Evolutionary conservation across 1,140 invertebrate genomes (phyloP).

Genomic region (Bombus pyrosoma): DNA sequence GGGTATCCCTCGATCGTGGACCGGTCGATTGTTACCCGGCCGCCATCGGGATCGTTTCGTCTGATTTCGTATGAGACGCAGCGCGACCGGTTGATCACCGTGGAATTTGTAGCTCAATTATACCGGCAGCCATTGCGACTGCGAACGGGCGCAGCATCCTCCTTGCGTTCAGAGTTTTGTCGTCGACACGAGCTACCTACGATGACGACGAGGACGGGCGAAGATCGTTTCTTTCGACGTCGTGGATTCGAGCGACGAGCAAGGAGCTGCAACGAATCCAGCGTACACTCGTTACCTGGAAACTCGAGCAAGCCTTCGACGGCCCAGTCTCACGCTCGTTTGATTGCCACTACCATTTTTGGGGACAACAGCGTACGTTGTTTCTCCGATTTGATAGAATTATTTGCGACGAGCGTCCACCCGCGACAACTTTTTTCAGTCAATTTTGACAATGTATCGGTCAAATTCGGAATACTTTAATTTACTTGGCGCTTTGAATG

Average conservation of each 20-base stretch:
- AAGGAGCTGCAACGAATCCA: neutral
- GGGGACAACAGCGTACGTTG: neutral
- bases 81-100: constrained; percentile 79
- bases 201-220: neutral
- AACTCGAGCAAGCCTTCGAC: constrained; percentile 18
- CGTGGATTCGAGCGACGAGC: no score
- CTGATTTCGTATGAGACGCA: constrained; percentile 81
- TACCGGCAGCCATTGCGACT: constrained; percentile 66
- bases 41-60: constrained; percentile 48
- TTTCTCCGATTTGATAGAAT: constrained; percentile 8
- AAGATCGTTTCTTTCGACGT: constrained; percentile 19
- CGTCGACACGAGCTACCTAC: neutral
- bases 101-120: constrained; percentile 83
- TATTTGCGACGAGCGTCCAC: neutral
- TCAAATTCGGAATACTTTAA: no score
- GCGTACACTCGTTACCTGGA: constrained; percentile 34
- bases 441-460: no score
- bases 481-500: no score
- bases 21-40: constrained; percentile 75
- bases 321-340: neutral
- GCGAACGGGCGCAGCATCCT: neutral
- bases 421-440: no score
- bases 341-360: constrained; percentile 32
- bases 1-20: constrained; percentile 55
- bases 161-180: neutral